Evolutionary conservation across 2,113 vertebrate species (phyloP), one percentile per base, ranked within the genome.

Genomic region (Apodemus sylvaticus): DNA sequence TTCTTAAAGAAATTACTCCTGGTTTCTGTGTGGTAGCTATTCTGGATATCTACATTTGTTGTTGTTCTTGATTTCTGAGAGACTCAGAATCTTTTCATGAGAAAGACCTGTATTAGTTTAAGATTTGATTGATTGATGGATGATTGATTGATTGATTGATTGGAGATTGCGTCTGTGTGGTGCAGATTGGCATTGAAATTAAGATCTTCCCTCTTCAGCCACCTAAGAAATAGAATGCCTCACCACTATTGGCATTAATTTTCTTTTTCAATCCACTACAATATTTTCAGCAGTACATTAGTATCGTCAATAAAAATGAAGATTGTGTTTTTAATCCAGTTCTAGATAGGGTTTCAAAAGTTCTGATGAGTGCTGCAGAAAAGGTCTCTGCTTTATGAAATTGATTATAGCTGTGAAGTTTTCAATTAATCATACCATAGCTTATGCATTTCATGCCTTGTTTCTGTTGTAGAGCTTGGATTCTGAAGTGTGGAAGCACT

Each of bases 401-500:
- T 48, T 64, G 26, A 11, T 11, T 1, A 1, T 48, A n/a, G n/a
- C 53, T 34, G 8, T 86, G 29, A 66, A 22, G 60, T 48, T 45
- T 91, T 88, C 66, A 19, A 0, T 55, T 71, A n/a, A 4, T 55
- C 10, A 16, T n/a, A 70, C 2, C 39, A 0, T 36, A 51, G 29
- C 73, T 51, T 2, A 94, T 51, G 5, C 58, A 11, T 74, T 91
- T 68, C 22, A 2, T 86, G 31, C 53, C 70, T 0, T 88, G 0
- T 88, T 13, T 96, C 51, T 97, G 36, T 98, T 93, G 71, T 98
- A 99, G 99, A 99, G 99, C 98, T 98, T 98, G 97, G 99, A 98
- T 98, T 99, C 99, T 98, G 99, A 98, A 98, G 98, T 98, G 98
- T 98, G 98, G 98, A 97, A 99, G 98, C 98, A 98, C 99, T 99